These are phyloP conservation scores for Malaclemys terrapin DNA, from an alignment of 2,113 vertebrate species.

Conservation along the genomic window DNA sequence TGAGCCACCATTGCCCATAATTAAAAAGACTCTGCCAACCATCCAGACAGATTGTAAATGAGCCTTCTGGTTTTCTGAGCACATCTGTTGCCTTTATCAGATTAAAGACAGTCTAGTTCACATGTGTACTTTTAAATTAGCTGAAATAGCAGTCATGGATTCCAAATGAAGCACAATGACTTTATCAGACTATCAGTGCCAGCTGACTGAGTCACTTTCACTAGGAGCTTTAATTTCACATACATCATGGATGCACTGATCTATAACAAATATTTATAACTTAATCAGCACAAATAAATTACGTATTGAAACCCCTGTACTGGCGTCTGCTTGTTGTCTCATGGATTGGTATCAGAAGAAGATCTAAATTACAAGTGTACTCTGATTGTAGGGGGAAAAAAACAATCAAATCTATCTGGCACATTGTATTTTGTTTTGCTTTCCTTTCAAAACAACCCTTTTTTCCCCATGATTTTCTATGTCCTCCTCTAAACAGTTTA, in stretches of 20 bases:
- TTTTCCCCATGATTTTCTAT: background rate
- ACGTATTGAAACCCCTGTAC: background rate
- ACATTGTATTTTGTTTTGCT: background rate
- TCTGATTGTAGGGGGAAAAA: background rate
- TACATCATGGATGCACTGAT: background rate
- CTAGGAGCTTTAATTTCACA: background rate
- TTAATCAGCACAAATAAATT: background rate
- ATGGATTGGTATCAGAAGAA: background rate
- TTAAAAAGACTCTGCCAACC: background rate
- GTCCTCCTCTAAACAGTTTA: background rate
- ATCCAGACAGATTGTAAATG: constrained; percentile 33
- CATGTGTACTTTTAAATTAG: constrained; percentile 18
- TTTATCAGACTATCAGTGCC: background rate
- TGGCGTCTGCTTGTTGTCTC: background rate
- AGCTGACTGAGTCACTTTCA: background rate
- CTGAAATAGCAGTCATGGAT: background rate
- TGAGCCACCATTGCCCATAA: background rate
- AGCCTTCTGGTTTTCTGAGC: constrained; percentile 9
- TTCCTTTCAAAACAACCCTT: fast-evolving
- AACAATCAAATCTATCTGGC: background rate
- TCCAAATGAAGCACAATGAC: constrained; percentile 20
- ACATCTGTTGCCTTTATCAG: constrained; percentile 44
- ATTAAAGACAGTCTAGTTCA: constrained; percentile 14
- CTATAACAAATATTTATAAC: background rate
- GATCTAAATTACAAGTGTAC: background rate